Conservation (phyloP, 2,113 vertebrate species). For the Athene cunicularia region DNA sequence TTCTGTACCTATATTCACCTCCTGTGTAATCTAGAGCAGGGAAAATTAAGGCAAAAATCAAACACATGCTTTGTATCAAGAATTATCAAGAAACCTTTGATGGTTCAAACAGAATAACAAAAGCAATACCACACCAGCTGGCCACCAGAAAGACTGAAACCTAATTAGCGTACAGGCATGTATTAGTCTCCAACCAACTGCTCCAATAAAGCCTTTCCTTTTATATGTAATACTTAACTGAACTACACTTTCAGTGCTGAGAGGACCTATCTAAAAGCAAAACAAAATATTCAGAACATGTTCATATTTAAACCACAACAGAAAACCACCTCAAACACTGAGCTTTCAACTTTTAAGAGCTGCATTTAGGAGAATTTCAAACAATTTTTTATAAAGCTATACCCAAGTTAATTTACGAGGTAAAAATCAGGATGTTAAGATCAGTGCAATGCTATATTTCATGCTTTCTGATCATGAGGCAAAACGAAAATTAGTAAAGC, state of each 20-base stretch:
- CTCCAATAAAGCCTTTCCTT: background rate
- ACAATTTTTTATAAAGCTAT: background rate
- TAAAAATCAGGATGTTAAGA: background rate
- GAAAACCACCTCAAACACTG: background rate
- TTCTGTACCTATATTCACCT: background rate
- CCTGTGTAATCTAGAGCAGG: background rate
- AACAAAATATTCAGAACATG: background rate
- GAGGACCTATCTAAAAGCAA: background rate
- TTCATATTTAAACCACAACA: background rate
- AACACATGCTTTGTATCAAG: background rate
- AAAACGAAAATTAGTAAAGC: background rate
- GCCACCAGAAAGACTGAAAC: background rate
- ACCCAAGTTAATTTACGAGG: background rate
- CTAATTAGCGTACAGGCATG: background rate
- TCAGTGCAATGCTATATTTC: background rate
- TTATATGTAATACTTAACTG: background rate
- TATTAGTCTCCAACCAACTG: background rate
- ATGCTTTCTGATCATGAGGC: background rate
- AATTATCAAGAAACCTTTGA: background rate
- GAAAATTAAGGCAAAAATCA: background rate
- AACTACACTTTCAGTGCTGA: background rate
- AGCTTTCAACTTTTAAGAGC: background rate
- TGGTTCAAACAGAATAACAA: background rate
- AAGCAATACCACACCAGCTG: background rate
- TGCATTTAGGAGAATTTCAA: background rate